Conservation (phyloP, 2,113 vertebrate genomes). For the Carassius carassius region DNA sequence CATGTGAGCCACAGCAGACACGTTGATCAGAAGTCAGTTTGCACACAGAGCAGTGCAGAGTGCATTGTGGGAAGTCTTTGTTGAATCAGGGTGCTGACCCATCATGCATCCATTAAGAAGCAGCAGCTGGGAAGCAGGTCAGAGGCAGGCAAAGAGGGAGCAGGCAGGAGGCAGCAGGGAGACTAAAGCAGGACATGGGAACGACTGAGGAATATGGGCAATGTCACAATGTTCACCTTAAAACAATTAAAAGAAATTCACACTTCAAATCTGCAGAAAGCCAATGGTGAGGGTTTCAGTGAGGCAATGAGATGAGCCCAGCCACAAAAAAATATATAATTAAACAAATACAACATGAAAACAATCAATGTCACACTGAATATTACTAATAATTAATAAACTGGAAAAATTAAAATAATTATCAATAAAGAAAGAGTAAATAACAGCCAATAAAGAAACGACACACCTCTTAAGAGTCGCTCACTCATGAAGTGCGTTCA, state of each 20-base stretch:
- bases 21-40: conserved; percentile 30
- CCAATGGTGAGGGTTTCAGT: not conserved
- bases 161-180: conserved; percentile 79
- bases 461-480: not conserved
- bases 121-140: conserved; percentile 78
- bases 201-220: conserved; percentile 75
- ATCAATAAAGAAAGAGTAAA: not conserved
- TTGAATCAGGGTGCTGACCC: conserved; percentile 64
- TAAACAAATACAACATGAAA: not conserved
- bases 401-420: not conserved
- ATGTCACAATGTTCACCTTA: conserved; percentile 51
- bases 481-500: not conserved
- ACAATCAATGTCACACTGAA: not conserved
- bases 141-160: conserved; percentile 83
- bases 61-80: conserved; percentile 50
- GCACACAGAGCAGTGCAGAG: conserved; percentile 52
- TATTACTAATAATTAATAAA: not conserved
- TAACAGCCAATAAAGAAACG: not conserved
- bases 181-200: conserved; percentile 61
- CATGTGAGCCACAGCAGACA: conserved; percentile 21
- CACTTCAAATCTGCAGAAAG: not conserved
- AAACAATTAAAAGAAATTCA: not conserved
- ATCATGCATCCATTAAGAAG: conserved; percentile 70
- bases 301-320: not conserved
- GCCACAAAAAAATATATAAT: not conserved